phyloP scores from a whole-genome alignment of 2,113 vertebrate species.

The Erythrocercus mccallii region DNA sequence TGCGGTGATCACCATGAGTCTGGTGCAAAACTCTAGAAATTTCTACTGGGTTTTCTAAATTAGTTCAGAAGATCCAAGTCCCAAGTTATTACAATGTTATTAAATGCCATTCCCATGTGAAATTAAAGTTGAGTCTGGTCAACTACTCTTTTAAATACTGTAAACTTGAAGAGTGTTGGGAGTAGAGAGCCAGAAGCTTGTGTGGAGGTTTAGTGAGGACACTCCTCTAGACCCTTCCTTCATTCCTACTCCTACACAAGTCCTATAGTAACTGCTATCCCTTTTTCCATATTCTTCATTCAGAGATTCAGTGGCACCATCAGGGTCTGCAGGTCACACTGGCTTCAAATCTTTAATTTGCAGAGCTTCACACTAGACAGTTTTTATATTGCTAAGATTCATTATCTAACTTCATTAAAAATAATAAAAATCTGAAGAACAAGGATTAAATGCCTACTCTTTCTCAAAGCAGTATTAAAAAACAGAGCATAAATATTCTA shows the following conservation, averaged over 20 bases:
- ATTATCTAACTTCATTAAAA: not conserved
- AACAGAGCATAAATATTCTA: not conserved
- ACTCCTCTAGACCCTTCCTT: not conserved
- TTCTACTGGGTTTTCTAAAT: not conserved
- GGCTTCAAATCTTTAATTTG: not conserved
- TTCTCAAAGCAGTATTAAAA: not conserved
- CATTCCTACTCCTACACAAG: not conserved
- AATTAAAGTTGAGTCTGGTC: not conserved
- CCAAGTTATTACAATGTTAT: not conserved
- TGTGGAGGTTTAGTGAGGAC: not conserved
- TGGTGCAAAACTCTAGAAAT: not conserved
- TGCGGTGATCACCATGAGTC: not conserved
- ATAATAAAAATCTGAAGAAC: not conserved
- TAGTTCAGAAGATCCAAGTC: not conserved
- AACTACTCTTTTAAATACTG: not conserved
- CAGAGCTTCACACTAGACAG: not conserved
- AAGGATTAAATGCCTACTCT: not conserved
- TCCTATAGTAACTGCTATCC: not conserved
- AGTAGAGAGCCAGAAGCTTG: not conserved
- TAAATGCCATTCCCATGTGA: not conserved
- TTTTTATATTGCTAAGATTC: not conserved
- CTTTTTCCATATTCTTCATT: not conserved
- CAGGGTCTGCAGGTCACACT: not conserved
- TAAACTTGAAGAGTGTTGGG: not conserved
- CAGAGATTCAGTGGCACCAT: not conserved